A percentile compares a stretch with the other conserved stretches of the same genome.
Conservation (phyloP, 2,113 vertebrate species). For the Eubucco bourcierii region DNA sequence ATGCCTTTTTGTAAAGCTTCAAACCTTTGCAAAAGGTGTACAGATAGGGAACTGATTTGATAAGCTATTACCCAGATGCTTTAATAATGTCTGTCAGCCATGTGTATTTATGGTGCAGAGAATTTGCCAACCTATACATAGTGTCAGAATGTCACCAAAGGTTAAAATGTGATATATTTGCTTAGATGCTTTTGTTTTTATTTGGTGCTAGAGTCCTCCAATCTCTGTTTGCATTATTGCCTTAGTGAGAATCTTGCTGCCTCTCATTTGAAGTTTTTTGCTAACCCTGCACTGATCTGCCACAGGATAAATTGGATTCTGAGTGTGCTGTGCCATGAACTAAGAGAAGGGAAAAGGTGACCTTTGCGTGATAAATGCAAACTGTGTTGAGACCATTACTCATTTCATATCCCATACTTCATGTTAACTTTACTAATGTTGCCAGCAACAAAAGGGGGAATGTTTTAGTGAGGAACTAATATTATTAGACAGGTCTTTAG, state of each 20-base stretch:
- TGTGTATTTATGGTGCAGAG: not conserved
- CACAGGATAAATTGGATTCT: not conserved
- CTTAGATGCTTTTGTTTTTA: not conserved
- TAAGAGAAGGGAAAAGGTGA: not conserved
- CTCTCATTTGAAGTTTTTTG: not conserved
- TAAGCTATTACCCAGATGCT: not conserved
- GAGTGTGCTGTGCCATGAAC: not conserved
- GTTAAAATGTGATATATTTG: not conserved
- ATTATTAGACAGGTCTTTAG: not conserved
- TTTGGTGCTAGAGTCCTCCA: not conserved
- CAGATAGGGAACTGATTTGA: not conserved
- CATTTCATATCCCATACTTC: not conserved
- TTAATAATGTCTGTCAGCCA: not conserved
- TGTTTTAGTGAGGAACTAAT: not conserved
- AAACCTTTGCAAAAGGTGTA: not conserved
- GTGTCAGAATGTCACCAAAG: not conserved
- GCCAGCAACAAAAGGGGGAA: not conserved
- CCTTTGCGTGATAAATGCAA: not conserved
- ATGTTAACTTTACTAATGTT: not conserved
- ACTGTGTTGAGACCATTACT: not conserved
- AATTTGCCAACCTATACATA: not conserved
- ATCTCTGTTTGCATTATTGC: not conserved
- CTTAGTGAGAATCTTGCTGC: not conserved
- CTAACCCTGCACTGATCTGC: not conserved
- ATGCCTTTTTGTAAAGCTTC: not conserved